Base-by-base conservation (phyloP, 37 sponge, comb jelly and placozoan genomes). In the Dysidea cf. avara region DNA sequence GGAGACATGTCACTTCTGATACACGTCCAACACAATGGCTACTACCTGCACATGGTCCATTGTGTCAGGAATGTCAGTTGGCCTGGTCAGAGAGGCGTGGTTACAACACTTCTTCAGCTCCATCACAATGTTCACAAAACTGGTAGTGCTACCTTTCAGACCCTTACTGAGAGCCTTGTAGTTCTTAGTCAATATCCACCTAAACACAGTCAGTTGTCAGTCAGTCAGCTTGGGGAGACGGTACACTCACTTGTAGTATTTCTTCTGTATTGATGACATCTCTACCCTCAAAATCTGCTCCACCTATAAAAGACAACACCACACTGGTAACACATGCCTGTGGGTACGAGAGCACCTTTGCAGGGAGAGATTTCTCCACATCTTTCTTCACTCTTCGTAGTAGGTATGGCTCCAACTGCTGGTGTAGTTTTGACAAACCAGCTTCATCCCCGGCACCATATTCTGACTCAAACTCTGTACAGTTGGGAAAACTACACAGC, bases 51-150 rank as follows among this genome's bases (percentile, higher is more conserved):
- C 53, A 55, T 39, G 61, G 49, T 83, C 89, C 17, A 32, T 67
- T 39, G 53, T 60, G 7, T 60, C 53, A 37, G 53, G 53, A 6
- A 22, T 39, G 47, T 97, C 99, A n/a, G 63, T 69, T 11, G 93
- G 72, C 4, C 87, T 62, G 16, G 80, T 85, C 54, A 98, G 78
- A 78, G 78, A 86, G 31, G 79, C 72, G 62, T 98, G 99, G 77
- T 98, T 98, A 80, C 95, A 94, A 56, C 99, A 97, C 76, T 97
- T 97, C 85, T 97, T 94, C 56, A 98, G 76, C 76, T 98, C 99
- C 93, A 98, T 93, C 76, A 98, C 78, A 22, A 97, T 76, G 87
- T 97, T 97, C 49, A 90, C 91, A 75, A 94, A 94, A 28, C 93
- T 84, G 32, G 80, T 78, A 38, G 81, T 81, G 54, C 86, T 94